Evolutionary conservation across 1,140 invertebrate genomes (phyloP).

Genomic region (Gryllus bimaculatus): DNA sequence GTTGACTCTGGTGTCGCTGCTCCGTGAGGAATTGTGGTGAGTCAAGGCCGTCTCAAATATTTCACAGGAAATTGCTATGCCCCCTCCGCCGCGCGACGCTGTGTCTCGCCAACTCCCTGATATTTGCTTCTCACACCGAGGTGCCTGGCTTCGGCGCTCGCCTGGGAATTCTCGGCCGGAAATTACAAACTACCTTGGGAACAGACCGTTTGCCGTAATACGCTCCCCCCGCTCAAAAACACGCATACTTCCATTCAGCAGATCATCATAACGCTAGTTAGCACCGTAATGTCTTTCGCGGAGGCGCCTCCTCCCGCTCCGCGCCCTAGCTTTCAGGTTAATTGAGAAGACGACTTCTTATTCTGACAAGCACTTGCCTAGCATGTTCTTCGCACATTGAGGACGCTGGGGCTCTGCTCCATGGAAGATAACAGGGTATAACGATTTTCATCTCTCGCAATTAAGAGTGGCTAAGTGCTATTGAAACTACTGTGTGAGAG

Average conservation of each 20-base stretch:
- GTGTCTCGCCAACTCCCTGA: slow-evolving; percentile 2
- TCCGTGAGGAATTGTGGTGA: not conserved
- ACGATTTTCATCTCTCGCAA: not conserved
- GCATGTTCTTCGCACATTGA: not conserved
- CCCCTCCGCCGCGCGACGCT: not conserved
- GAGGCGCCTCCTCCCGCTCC: not conserved
- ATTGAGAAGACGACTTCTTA: not conserved
- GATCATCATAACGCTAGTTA: slow-evolving; percentile 1
- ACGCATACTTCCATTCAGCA: not conserved
- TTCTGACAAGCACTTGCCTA: not conserved
- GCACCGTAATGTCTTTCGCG: not conserved
- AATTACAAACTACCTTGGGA: slow-evolving; percentile 4
- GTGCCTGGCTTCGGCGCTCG: not conserved
- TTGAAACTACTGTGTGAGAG: not conserved
- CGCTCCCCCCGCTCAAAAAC: not conserved
- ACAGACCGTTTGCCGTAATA: not conserved
- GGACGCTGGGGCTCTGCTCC: not conserved
- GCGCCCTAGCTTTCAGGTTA: not conserved
- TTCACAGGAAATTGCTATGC: slow-evolving; percentile 4
- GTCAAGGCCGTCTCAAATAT: slow-evolving; percentile 3
- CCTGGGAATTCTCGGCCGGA: not conserved
- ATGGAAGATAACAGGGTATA: not conserved
- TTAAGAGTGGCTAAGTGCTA: not conserved
- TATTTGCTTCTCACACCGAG: not conserved
- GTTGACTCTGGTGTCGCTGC: not conserved